Conservation (phyloP, 2,113 vertebrate species). For the Leiothrix lutea region DNA sequence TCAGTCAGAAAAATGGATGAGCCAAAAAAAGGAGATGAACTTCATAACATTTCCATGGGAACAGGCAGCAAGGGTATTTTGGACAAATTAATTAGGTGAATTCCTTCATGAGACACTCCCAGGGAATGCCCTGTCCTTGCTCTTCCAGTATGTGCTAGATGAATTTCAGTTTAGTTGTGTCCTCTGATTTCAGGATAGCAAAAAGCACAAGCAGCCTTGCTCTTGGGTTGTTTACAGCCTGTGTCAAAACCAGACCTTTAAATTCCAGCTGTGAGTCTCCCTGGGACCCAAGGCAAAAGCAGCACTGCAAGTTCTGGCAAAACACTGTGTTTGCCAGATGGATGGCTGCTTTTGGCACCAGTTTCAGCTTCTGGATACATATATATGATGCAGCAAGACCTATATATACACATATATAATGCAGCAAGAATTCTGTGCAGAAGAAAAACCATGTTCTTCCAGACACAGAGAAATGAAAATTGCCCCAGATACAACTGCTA, state of each 20-base stretch:
- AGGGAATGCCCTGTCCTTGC: neutral
- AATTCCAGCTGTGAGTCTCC: neutral
- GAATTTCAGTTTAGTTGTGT: neutral
- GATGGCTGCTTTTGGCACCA: slow-evolving; percentile 8
- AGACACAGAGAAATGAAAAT: neutral
- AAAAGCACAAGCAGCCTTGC: neutral
- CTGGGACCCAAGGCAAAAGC: neutral
- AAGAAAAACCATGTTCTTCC: neutral
- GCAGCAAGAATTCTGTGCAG: neutral
- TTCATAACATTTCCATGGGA: neutral
- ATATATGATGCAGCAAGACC: neutral
- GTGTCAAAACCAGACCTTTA: neutral
- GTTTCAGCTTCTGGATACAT: slow-evolving; percentile 28
- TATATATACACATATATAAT: neutral
- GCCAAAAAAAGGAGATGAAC: neutral
- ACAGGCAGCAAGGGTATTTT: neutral
- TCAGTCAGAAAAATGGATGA: neutral
- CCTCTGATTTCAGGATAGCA: neutral
- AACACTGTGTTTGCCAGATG: neutral
- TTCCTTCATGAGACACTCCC: neutral
- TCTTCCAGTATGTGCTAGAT: neutral
- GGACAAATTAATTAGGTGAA: neutral
- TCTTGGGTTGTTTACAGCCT: neutral
- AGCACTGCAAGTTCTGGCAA: neutral
- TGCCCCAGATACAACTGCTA: neutral